These are phyloP conservation scores for Crotophaga sulcirostris DNA, from an alignment of 2,113 vertebrate species.

Conservation along the genomic window DNA sequence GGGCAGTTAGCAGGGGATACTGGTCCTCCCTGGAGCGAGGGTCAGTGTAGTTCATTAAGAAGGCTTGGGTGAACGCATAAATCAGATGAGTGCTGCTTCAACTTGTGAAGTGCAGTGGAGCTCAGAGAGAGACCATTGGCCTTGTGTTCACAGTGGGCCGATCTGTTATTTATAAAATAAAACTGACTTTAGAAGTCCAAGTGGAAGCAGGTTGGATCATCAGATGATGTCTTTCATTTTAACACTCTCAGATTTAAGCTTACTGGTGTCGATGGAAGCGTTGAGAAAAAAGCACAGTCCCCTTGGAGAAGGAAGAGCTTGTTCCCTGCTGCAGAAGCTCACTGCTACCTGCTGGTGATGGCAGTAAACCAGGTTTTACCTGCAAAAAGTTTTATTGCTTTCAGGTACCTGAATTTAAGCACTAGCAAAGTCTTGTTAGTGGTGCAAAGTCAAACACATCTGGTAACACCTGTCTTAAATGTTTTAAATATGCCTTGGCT, in stretches of 20 bases:
- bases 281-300: not conserved
- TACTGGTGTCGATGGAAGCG: not conserved
- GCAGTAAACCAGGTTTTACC: not conserved
- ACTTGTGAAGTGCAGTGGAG: not conserved
- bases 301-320: not conserved
- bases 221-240: not conserved
- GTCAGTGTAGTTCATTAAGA: not conserved
- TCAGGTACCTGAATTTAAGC: not conserved
- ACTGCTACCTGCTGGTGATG: not conserved
- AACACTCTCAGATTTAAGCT: not conserved
- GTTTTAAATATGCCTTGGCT: not conserved
- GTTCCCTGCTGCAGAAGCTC: not conserved
- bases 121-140: not conserved
- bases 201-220: not conserved
- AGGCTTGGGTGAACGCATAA: not conserved
- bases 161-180: not conserved
- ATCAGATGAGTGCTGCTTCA: not conserved
- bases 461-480: no score
- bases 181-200: not conserved
- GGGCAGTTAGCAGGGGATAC: fast-evolving
- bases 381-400: not conserved
- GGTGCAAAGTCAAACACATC: no score
- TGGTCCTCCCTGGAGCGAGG: not conserved
- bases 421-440: no score
- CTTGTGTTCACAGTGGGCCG: not conserved